Conservation (phyloP, 2,888 invertebrate genomes). For the Merodon equestris region DNA sequence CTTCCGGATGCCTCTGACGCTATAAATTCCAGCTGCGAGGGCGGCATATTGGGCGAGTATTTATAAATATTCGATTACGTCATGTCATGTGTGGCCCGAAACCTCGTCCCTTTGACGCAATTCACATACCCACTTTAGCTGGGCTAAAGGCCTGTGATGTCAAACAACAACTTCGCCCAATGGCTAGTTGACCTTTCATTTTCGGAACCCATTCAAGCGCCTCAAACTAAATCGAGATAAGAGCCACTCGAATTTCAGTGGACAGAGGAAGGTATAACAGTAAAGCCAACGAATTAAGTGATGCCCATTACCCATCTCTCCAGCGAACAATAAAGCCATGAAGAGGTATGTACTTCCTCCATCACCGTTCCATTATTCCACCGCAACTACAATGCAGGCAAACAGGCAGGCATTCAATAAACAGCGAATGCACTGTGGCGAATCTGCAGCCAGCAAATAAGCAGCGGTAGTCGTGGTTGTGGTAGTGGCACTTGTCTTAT, state of each 20-base stretch:
- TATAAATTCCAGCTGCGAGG: too few species aligned
- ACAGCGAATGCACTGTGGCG: conserved; percentile 9
- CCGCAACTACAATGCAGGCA: not conserved
- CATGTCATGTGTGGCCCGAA: too few species aligned
- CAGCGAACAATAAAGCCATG: too few species aligned
- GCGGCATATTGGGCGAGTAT: too few species aligned
- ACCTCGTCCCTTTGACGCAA: too few species aligned
- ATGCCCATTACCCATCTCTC: conserved; percentile 25
- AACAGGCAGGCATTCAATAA: not conserved
- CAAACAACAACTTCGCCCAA: too few species aligned
- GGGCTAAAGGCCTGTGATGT: too few species aligned
- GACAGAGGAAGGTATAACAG: conserved; percentile 18
- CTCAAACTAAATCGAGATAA: not conserved
- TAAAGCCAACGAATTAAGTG: conserved; percentile 58
- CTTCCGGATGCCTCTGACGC: too few species aligned
- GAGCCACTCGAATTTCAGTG: not conserved
- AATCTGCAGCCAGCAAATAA: conserved; percentile 16
- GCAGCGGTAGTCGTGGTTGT: not conserved
- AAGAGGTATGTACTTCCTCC: conserved; percentile 16
- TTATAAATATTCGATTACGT: too few species aligned
- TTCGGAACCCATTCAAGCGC: not conserved
- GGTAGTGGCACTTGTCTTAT: conserved; percentile 48
- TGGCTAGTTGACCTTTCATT: too few species aligned
- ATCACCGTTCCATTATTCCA: not conserved
- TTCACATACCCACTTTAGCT: too few species aligned